Evolutionary conservation across 1,140 invertebrate species (phyloP).

Genomic region (Conus betulinus): DNA sequence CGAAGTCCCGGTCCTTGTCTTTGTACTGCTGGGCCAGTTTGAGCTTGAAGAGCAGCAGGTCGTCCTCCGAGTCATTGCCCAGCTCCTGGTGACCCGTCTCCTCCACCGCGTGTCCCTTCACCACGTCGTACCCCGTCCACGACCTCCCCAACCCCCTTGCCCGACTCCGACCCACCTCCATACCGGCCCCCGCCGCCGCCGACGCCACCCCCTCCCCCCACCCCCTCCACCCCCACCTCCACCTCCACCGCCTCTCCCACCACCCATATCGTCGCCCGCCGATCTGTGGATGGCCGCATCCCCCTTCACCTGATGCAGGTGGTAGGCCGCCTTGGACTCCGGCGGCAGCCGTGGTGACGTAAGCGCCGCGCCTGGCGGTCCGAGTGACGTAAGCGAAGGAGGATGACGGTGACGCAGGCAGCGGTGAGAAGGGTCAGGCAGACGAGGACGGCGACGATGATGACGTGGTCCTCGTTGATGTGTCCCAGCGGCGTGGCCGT

Average conservation of each 20-base stretch:
- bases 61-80: slow-evolving; percentile 36
- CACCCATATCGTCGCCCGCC: not conserved
- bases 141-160: slow-evolving; percentile 28
- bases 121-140: slow-evolving; percentile 43
- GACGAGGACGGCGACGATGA: slow-evolving; percentile 44
- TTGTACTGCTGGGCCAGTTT: slow-evolving; percentile 50
- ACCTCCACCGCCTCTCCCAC: not conserved
- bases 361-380: slow-evolving; percentile 28
- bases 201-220: slow-evolving; percentile 2
- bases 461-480: slow-evolving; percentile 40
- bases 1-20: slow-evolving; percentile 31
- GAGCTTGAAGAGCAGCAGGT: slow-evolving; percentile 50
- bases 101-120: slow-evolving; percentile 31
- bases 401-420: slow-evolving; percentile 39
- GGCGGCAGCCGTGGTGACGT: not conserved
- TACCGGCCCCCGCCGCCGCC: not conserved
- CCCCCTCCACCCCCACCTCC: not conserved
- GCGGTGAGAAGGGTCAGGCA: slow-evolving; percentile 43
- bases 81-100: slow-evolving; percentile 22
- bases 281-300: not conserved
- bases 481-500: slow-evolving; percentile 16
- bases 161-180: not conserved
- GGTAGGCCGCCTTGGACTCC: slow-evolving; percentile 36
- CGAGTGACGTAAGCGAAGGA: slow-evolving; percentile 36
- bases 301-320: slow-evolving; percentile 30